Conservation (phyloP, 2,888 invertebrate genomes). For the Artemia sinica region DNA sequence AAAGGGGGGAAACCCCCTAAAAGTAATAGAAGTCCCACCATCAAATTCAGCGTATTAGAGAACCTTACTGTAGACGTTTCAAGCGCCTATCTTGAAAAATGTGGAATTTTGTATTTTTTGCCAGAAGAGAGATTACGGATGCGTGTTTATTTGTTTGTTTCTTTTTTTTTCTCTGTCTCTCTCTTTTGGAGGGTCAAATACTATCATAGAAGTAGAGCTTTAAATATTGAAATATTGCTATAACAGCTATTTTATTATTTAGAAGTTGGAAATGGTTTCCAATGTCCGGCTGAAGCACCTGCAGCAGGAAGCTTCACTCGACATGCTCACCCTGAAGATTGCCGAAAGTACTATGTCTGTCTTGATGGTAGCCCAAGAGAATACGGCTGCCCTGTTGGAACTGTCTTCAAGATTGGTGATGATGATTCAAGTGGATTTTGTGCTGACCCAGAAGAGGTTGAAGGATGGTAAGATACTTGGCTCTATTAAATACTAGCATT, state of each 20-base stretch:
- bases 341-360: constrained; percentile 82
- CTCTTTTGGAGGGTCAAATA: background rate
- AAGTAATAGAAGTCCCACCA: too few relatives aligned
- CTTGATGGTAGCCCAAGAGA: constrained; percentile 74
- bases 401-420: constrained; percentile 84
- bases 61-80: too few relatives aligned
- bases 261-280: constrained; percentile 81
- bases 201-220: background rate
- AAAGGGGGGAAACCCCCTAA: too few relatives aligned
- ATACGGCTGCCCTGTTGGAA: constrained; percentile 87
- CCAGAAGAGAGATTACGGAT: too few relatives aligned
- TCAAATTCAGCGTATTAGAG: too few relatives aligned
- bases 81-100: too few relatives aligned
- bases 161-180: constrained; percentile 1
- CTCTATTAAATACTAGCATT: too few relatives aligned
- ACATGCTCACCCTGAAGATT: constrained; percentile 69
- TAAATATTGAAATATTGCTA: background rate
- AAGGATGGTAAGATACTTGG: constrained; percentile 62
- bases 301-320: constrained; percentile 71
- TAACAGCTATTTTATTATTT: constrained; percentile 28
- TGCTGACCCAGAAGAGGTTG: constrained; percentile 85
- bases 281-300: constrained; percentile 60
- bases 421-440: constrained; percentile 78
- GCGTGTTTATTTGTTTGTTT: background rate
- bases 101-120: too few relatives aligned